Percentiles rank a stretch among this genome's conserved stretches.
Evolutionary conservation across 2,888 invertebrate species (phyloP).

Genomic region (Stenotaenia linearis): DNA sequence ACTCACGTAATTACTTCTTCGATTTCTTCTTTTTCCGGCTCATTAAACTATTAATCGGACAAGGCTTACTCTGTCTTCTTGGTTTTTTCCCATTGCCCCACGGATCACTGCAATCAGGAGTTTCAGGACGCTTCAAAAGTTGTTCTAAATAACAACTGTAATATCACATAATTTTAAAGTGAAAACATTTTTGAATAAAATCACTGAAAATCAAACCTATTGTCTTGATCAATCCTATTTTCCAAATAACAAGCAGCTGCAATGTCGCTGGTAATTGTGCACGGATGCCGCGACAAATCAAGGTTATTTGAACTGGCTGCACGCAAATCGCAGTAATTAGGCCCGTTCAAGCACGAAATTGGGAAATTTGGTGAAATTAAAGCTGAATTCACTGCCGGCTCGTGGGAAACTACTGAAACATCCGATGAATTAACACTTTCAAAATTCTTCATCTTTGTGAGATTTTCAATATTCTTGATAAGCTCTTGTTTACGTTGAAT

Average conservation of each 20-base stretch:
- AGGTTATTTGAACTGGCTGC: neutral
- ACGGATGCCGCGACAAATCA: neutral
- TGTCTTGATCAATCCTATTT: neutral
- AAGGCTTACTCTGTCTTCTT: neutral
- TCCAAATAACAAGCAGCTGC: neutral
- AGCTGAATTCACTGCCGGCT: neutral
- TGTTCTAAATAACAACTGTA: slow-evolving; percentile 18
- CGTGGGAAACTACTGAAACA: neutral
- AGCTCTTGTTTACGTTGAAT: slow-evolving; percentile 20
- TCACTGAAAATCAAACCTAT: too few species aligned
- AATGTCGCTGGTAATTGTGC: neutral
- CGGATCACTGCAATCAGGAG: slow-evolving; percentile 13
- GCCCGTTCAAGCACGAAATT: neutral
- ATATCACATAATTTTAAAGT: neutral
- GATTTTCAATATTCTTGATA: neutral
- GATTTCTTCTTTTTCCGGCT: neutral
- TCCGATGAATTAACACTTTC: neutral
- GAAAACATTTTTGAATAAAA: neutral
- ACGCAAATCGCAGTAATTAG: neutral
- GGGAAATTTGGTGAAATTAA: neutral
- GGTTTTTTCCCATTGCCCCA: neutral
- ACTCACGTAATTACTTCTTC: neutral
- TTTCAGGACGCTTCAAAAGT: slow-evolving; percentile 4
- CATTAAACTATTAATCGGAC: neutral
- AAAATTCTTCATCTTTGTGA: neutral